These are phyloP conservation scores for Aphelenchoides fujianensis DNA, from an alignment of 1,140 invertebrate species.

Conservation along the genomic window DNA sequence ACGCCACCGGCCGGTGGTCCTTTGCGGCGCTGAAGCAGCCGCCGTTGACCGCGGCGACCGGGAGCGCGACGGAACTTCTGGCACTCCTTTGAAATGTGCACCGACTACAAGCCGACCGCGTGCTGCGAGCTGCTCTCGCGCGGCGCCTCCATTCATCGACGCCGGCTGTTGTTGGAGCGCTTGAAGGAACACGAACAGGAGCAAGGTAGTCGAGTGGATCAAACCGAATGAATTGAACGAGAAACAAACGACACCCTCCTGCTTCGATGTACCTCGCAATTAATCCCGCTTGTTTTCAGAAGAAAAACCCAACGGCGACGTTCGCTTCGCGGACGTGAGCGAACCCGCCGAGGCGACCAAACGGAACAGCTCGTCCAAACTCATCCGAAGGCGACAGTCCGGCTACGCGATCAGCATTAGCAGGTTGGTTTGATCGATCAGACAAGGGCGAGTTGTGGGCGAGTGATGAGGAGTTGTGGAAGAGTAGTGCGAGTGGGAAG, in stretches of 20 bases:
- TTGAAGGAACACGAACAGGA: conserved; percentile 1
- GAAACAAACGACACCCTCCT: too few relatives aligned
- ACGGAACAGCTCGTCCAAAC: conserved; percentile 33
- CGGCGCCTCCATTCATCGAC: not conserved
- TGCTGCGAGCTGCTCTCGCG: not conserved
- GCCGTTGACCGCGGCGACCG: not conserved
- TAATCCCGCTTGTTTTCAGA: conserved; percentile 38
- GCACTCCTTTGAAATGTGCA: conserved; percentile 17
- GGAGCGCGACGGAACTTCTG: conserved; percentile 9
- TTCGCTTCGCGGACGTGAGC: conserved; percentile 40
- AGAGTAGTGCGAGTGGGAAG: too few relatives aligned
- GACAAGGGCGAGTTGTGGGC: too few relatives aligned
- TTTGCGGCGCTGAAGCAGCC: not conserved
- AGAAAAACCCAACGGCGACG: conserved; percentile 54
- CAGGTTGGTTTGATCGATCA: too few relatives aligned
- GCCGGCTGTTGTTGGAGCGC: not conserved
- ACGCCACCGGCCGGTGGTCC: not conserved
- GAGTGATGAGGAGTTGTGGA: too few relatives aligned
- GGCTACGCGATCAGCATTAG: conserved; percentile 61
- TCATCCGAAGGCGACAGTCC: conserved; percentile 51
- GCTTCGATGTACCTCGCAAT: too few relatives aligned
- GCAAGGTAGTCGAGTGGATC: too few relatives aligned
- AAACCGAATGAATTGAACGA: too few relatives aligned
- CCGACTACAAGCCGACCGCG: not conserved
- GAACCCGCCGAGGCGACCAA: conserved; percentile 8